Evolutionary conservation across 2,888 invertebrate genomes (phyloP), one percentile per base, ranked within the genome.

Genomic region (Sphecodes monilicornis): DNA sequence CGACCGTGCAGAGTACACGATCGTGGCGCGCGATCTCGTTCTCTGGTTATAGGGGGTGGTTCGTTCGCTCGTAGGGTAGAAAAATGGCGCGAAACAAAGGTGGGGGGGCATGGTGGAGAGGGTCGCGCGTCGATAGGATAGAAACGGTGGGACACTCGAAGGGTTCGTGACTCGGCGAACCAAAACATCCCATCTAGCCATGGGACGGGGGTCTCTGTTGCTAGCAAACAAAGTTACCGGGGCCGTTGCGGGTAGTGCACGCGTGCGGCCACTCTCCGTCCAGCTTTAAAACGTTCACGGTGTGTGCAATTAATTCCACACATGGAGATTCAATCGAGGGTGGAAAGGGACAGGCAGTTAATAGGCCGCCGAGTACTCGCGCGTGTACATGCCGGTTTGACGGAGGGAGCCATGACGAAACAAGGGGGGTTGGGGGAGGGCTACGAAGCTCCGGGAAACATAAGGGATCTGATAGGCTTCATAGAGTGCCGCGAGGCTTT

Each of bases 401-500:
- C 57, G 57, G 57, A 13, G 57, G 10, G 41, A 41, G 41, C 8
- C 10, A 26, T n/a, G 57, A 13, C 16, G 57, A 29, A 57, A 57
- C 26, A 57, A 57, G 57, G 57, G 4, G 11, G 16, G 0, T 1
- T 13, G 57, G 57, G 57, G 0, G 26, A 57, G 26, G 71, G 71
- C 36, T 32, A 26, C 57, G 68, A 85, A 76, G 77, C 84, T 79
- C 64, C 79, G 68, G 83, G 84, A 88, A 87, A 88, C 86, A 87
- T 88, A 91, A 90, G 89, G 91, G 91, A 90, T 88, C 84, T 78
- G 87, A 91, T 90, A 91, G 90, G 90, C 88, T 86, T 89, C 88
- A 86, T 88, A 87, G 89, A 89, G 89, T 90, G 76, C 89, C 88
- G 90, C 88, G 86, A 83, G 90, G 85, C 90, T 93, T 92, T 92